Percentiles rank a stretch among this genome's conserved stretches.
phyloP scores from a whole-genome alignment of 2,888 invertebrate genomes.

The Euzetes globulus region DNA sequence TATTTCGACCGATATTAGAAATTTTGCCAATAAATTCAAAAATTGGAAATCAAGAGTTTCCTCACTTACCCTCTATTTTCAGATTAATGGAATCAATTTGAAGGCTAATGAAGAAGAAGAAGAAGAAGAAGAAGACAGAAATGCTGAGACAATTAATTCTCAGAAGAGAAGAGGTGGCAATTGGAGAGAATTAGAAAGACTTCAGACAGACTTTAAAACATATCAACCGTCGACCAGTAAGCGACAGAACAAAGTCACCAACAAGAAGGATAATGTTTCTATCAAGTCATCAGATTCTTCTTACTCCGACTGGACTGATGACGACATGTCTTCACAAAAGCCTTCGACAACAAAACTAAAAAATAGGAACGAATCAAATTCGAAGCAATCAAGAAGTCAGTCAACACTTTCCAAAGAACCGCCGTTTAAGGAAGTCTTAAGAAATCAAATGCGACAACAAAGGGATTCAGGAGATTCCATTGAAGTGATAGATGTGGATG shows the following conservation, averaged over 20 bases:
- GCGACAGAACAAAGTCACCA: neutral
- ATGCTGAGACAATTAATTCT: neutral
- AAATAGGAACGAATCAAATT: neutral
- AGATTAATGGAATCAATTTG: neutral
- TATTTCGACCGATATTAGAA: neutral
- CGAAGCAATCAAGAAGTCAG: neutral
- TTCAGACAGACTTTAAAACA: neutral
- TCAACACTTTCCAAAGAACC: neutral
- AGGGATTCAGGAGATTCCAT: no score
- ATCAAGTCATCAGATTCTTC: neutral
- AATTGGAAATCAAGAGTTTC: constrained; percentile 4
- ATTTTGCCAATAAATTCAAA: neutral
- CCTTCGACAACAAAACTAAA: neutral
- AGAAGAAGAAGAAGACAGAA: neutral
- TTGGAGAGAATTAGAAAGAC: constrained; percentile 3
- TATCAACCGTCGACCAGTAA: neutral
- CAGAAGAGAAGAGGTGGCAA: neutral
- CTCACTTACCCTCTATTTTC: neutral
- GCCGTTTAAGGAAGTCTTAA: neutral
- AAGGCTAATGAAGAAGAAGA: neutral
- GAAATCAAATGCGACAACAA: neutral
- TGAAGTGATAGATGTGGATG: neutral
- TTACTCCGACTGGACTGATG: neutral
- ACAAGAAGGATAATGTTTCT: neutral
- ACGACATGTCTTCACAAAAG: neutral